Conservation (phyloP, 2,888 invertebrate species). For the Altica lythri region DNA sequence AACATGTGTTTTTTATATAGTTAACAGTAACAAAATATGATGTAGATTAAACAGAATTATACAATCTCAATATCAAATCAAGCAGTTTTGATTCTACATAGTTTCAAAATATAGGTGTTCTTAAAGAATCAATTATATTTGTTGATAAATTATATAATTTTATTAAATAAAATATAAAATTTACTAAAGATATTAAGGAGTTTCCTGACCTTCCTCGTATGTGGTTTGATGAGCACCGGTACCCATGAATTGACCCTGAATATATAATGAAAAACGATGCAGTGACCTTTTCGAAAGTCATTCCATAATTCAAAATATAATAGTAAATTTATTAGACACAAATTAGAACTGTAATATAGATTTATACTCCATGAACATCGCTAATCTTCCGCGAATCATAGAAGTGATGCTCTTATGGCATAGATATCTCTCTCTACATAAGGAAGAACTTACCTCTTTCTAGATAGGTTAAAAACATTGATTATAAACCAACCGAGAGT, state of each 20-base stretch:
- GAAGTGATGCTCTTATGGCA: slow-evolving; percentile 9
- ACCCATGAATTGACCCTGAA: slow-evolving; percentile 40
- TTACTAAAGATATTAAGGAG: slow-evolving; percentile 2
- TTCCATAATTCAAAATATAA: slow-evolving; percentile 48
- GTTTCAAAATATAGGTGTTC: no score
- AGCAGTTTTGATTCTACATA: no score
- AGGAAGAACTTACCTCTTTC: slow-evolving; percentile 2
- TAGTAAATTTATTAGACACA: slow-evolving; percentile 50
- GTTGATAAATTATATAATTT: no score
- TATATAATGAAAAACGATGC: slow-evolving; percentile 45
- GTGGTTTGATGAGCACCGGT: slow-evolving; percentile 26
- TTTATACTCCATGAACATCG: slow-evolving; percentile 43
- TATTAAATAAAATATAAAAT: background rate
- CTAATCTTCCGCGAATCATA: slow-evolving; percentile 22
- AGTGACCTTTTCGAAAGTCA: slow-evolving; percentile 48
- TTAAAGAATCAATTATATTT: no score
- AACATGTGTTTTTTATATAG: no score
- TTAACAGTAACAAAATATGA: background rate
- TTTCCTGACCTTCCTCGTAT: slow-evolving; percentile 24
- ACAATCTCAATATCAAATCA: background rate
- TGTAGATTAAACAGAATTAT: background rate
- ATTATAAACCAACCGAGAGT: background rate
- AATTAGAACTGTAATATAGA: slow-evolving; percentile 50
- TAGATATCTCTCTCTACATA: slow-evolving; percentile 6
- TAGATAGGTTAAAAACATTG: slow-evolving; percentile 1